Base-by-base conservation (phyloP, 2,113 vertebrate species). In the Climacteris rufus region DNA sequence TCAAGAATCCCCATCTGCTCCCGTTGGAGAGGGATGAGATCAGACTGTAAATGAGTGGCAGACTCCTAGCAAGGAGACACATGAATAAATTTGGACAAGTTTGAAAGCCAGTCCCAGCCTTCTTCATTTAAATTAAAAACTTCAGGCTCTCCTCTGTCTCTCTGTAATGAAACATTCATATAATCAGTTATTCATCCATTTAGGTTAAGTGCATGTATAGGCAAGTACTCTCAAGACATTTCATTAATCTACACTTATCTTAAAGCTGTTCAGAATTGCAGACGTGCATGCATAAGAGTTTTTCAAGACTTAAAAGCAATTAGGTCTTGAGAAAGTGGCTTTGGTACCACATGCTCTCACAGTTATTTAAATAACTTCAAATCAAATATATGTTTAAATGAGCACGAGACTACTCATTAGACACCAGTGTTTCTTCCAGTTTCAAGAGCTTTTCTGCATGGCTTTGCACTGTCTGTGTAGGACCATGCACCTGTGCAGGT, bases 1-100 rank as follows among this genome's bases (percentile, higher is more conserved):
- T 95, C 91, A 95, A 95, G 68, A 87, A 89, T 89, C 69, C 44
- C 94, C 96, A 96, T 96, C 94, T 97, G 93, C 69, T 94, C 87
- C 89, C 2, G 0, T 1, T 75, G 87, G 80, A 92, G 59, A 65
- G 33, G 78, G 57, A 83, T 72, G 78, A 93, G 93, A 79, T 93
- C 94, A 93, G 95, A 79, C 83, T 96, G 42, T 18, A 89, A 90
- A 96, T 74, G 82, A 7, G 3, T 60, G 42, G 72, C 95, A 96
- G 82, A 47, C 64, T 66, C 57, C 39, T 24, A 68, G n/a, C 50
- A 66, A 72, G 71, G 63, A 93, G 82, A 54, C 59, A 54, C 4
- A 21, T 1, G 8, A 90, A 75, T 39, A 57, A 17, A n/a, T 80
- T 90, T 83, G 84, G 78, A 88, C 42, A 47, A 1, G 0, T 72